Base-by-base conservation (phyloP, 2,888 invertebrate genomes). In the Zelleria hepariella region DNA sequence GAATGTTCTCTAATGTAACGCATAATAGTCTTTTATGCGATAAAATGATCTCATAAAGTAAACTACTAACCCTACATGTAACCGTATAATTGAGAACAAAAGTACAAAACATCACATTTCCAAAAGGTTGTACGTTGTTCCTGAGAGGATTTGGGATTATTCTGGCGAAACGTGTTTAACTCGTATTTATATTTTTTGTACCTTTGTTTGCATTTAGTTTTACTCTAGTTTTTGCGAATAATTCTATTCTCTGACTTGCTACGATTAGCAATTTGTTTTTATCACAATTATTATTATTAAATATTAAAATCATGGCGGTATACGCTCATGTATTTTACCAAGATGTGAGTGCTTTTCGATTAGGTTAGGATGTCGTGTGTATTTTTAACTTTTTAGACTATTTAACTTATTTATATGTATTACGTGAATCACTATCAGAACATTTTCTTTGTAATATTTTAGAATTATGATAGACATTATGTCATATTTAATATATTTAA, bases 361-460 rank as follows among this genome's bases (percentile, higher is more conserved):
- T 87, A 87, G 86, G 83, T 86, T 87, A 86, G 78, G 86, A 76
- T 69, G 88, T 57, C 48, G 60, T 86, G 88, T 88, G 88, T 88
- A 88, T 85, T 87, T 87, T 87, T 86, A 87, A 87, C 80, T 78
- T 87, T 85, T 86, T 88, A 87, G 87, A 86, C 82, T 87, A 86
- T 87, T 87, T 86, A 87, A 87, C 87, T 88, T 88, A 88, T 88
- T 88, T 87, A 83, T 84, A 86, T 83, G 83, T 85, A 87, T 87
- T 86, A 84, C 80, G 82, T 85, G 86, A 82, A 83, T 75, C 77
- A 82, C 82, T 82, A 82, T 84, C 76, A 77, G 80, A 87, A 80
- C 77, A 80, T 84, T 88, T 88, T 80, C 85, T 88, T 88, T 87
- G 77, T 85, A 83, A 86, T 86, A 82, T 82, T 86, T 86, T 87